phyloP scores from a whole-genome alignment of 53 echinoderm and acorn worm species.

The Apostichopus leukothele region DNA sequence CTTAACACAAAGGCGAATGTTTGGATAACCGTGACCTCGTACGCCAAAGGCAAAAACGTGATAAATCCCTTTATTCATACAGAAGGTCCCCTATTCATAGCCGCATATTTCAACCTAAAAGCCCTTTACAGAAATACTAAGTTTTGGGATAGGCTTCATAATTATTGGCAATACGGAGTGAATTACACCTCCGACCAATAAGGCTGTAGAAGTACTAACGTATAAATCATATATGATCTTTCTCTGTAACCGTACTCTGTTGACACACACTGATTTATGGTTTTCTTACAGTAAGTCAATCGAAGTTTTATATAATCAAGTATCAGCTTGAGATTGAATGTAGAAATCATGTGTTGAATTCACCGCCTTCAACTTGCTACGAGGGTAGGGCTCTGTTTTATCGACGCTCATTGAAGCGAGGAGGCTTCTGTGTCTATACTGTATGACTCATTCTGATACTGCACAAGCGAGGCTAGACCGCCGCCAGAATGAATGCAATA shows the following conservation, averaged over 20 bases:
- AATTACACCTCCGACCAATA: not conserved
- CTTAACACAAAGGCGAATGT: slow-evolving; percentile 12
- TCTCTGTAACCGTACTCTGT: not conserved
- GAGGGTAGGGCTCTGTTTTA: slow-evolving; percentile 41
- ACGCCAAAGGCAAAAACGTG: slow-evolving; percentile 18
- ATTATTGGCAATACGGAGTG: not conserved
- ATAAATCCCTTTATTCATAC: slow-evolving; percentile 30
- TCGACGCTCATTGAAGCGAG: slow-evolving; percentile 35
- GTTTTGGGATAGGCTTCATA: not conserved
- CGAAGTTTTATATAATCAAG: not conserved
- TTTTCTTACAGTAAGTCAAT: not conserved
- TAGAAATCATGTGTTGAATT: slow-evolving; percentile 25
- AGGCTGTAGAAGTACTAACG: not conserved
- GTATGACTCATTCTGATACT: slow-evolving; percentile 34
- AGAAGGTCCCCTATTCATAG: slow-evolving; percentile 15
- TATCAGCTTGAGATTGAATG: not conserved
- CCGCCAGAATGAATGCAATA: not conserved
- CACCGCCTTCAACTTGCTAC: slow-evolving; percentile 14
- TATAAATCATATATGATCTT: not conserved
- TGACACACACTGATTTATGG: not conserved
- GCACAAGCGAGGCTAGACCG: not conserved
- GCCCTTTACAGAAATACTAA: not conserved
- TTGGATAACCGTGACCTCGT: slow-evolving; percentile 37
- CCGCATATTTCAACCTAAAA: slow-evolving; percentile 5
- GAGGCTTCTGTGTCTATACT: slow-evolving; percentile 33